Percentiles rank a stretch among this genome's conserved stretches.
Evolutionary conservation across 92 coral and sea anemone genomes (phyloP).

Genomic region (Phymanthus crucifer): DNA sequence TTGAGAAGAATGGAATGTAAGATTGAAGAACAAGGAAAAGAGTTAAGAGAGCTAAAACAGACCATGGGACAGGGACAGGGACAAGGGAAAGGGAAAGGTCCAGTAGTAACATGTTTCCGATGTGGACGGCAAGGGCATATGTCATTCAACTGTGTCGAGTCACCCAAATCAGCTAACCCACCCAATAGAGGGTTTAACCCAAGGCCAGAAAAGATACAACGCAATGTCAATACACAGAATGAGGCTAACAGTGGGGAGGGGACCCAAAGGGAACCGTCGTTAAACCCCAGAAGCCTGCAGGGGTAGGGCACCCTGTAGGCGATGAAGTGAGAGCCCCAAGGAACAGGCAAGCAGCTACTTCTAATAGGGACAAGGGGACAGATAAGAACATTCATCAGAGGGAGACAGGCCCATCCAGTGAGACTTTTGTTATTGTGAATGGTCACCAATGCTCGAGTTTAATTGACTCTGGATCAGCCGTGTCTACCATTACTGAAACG

Average conservation of each 20-base stretch:
- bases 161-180: not conserved
- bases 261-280: not conserved
- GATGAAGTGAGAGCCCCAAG: not conserved
- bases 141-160: not conserved
- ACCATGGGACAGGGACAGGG: not conserved
- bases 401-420: slow-evolving; percentile 12
- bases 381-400: slow-evolving; percentile 13
- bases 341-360: not conserved
- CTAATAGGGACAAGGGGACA: slow-evolving; percentile 7
- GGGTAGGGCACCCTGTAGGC: slow-evolving; percentile 20
- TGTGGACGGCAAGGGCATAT: slow-evolving; percentile 5
- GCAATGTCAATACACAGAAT: slow-evolving; percentile 7
- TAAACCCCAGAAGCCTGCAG: slow-evolving; percentile 23
- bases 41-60: not conserved
- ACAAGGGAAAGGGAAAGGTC: not conserved
- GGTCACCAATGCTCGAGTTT: slow-evolving; percentile 9
- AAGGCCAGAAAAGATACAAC: not conserved
- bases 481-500: slow-evolving; percentile 14
- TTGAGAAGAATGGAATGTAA: not conserved
- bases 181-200: not conserved
- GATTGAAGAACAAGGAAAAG: slow-evolving; percentile 11
- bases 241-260: not conserved
- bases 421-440: not conserved
- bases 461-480: slow-evolving; percentile 15
- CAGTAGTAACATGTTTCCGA: not conserved